These are phyloP conservation scores for Falco cherrug DNA, from an alignment of 2,797 vertebrate species.

Conservation along the genomic window DNA sequence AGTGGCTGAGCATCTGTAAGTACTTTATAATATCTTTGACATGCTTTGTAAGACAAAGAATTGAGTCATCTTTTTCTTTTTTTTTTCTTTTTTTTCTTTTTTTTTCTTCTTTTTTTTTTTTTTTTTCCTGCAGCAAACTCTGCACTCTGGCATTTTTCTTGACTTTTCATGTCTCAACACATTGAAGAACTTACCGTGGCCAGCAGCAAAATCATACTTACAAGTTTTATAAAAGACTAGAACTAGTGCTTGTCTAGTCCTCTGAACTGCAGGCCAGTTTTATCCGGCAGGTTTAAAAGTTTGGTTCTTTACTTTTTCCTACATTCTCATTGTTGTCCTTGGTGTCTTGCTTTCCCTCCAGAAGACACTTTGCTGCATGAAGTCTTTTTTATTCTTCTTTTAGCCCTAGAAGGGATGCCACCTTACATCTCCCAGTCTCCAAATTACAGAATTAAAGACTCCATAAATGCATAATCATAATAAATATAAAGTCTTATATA, in stretches of 20 bases:
- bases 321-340: not conserved
- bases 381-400: not conserved
- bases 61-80: conserved; percentile 21
- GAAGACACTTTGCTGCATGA: not conserved
- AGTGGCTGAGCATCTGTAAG: conserved; percentile 50
- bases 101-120: too few relatives aligned
- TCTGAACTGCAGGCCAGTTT: conserved; percentile 5
- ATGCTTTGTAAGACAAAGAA: conserved; percentile 54
- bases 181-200: conserved; percentile 51
- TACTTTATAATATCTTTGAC: conserved; percentile 41
- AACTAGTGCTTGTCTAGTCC: not conserved
- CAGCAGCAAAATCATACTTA: conserved; percentile 50
- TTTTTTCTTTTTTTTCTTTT: not conserved
- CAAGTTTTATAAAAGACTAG: conserved; percentile 41
- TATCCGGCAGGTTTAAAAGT: not conserved
- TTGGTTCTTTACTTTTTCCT: conserved; percentile 13
- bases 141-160: conserved; percentile 56
- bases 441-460: not conserved
- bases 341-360: not conserved
- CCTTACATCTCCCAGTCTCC: not conserved
- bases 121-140: conserved; percentile 51
- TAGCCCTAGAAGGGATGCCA: not conserved
- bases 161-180: conserved; percentile 58
- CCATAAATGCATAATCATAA: not conserved
- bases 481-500: not conserved